Evolutionary conservation across 2,888 invertebrate species (phyloP), one percentile per base, ranked within the genome.

Genomic region (Amiota mariae): DNA sequence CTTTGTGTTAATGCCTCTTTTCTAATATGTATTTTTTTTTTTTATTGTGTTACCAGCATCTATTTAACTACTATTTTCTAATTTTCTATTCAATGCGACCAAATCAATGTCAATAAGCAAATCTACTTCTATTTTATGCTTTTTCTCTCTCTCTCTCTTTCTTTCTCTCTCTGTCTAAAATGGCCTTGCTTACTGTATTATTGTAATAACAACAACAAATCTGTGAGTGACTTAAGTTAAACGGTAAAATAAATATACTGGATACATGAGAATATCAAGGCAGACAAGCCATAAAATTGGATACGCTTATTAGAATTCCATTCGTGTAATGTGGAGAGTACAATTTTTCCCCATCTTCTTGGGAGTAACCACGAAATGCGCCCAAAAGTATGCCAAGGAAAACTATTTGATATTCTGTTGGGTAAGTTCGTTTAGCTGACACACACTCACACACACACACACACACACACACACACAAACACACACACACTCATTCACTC

Each of bases 361-460:
- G 2, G 6, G 36, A 36, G 36, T 36, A 36, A 20, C 15, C 8
- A 59, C 9, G 59, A 12, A 3, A 59, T 9, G 18, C 59, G 59
- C 59, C 59, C 20, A 9, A 59, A 59, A 59, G 59, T 59, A 67
- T 67, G 66, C 66, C 12, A 6, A 49, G 10, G 15, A 67, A 49
- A 46, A 49, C 66, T 48, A 49, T 48, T 67, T 67, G 20, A 48
- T 36, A 67, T 67, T n/a, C 66, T 51, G 49, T 20, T 9, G 2
- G 20, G 18, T n/a, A 67, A 49, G 51, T 67, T 49, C 51, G 18
- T 67, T 67, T 67, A 67, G 49, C 11, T 15, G 8, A 18, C 1
- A 18, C 66, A 48, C 15, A 48, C 12, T 18, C 36, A 61, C 24
- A 24, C 20, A 36, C 61, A 36, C 61, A 10, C 61, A 13, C 8